A percentile compares a stretch with the other conserved stretches of the same genome.
phyloP scores from a whole-genome alignment of 2,888 invertebrate species.

The Dilophus febrilis region DNA sequence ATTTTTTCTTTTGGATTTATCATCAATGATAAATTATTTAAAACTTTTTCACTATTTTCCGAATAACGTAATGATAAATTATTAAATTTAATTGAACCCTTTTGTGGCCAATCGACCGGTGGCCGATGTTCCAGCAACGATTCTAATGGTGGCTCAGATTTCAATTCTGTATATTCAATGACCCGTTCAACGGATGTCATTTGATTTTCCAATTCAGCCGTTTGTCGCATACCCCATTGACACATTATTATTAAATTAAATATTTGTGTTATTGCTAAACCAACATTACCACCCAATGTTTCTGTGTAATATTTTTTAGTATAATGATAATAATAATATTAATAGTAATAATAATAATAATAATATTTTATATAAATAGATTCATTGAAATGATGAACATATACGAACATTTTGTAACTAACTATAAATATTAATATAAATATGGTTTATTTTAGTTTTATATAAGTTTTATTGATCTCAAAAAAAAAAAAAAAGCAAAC shows the following conservation, averaged over 20 bases:
- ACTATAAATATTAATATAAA: no score
- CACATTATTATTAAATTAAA: slow-evolving; percentile 33
- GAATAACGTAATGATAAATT: slow-evolving; percentile 36
- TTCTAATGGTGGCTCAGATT: slow-evolving; percentile 30
- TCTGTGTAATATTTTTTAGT: not conserved
- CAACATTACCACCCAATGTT: slow-evolving; percentile 30
- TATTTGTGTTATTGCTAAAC: slow-evolving; percentile 35
- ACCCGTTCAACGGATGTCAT: slow-evolving; percentile 51
- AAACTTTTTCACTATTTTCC: slow-evolving; percentile 34
- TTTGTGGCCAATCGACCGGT: slow-evolving; percentile 31
- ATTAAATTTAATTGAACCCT: slow-evolving; percentile 34
- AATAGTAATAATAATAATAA: no score
- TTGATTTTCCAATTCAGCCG: slow-evolving; percentile 44
- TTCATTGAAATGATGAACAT: no score
- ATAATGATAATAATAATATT: no score
- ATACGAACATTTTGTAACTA: no score
- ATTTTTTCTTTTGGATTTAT: slow-evolving; percentile 36
- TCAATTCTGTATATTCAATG: slow-evolving; percentile 40
- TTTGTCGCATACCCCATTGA: slow-evolving; percentile 51
- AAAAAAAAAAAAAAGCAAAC: no score
- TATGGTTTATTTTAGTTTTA: no score
- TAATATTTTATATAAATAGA: no score
- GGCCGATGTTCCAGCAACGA: slow-evolving; percentile 19
- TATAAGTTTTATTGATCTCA: no score
- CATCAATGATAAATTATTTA: slow-evolving; percentile 34